Evolutionary conservation across 1,140 invertebrate genomes (phyloP), one percentile per base, ranked within the genome.

Genomic region (Drosophila pandora): DNA sequence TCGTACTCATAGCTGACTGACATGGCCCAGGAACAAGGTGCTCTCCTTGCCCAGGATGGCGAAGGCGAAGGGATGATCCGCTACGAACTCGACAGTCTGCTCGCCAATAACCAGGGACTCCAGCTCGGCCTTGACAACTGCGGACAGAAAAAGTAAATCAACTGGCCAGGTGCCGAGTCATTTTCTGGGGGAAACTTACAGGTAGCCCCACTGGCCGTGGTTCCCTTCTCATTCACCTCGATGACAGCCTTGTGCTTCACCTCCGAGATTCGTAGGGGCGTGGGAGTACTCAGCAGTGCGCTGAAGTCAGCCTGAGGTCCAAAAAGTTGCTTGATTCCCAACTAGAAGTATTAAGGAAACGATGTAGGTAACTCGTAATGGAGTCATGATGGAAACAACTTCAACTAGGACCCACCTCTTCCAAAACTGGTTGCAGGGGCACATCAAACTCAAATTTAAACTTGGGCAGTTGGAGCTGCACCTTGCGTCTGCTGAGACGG

Each of bases 301-400:
- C 92, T 92, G 52, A 96, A 94, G 76, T 96, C 92, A 6, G 94
- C 94, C 32, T 37, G 13, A 3, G 89, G 63, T 28, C 80, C 64
- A 79, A 96, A 96, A 61, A 95, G 92, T 13, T 85, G 77, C 8
- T 53, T 79, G 22, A 95, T 91, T 6, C 94, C 94, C 54, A 95
- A 53, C 93, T 95, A 56, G 5, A 59, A 21, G 79, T 13, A 13
- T 41, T 13, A 13, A n/a, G 41, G 2, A 43, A 43, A 43, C 17
- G 34, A 37, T 43, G 41, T 17, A n/a, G 13, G 12, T 41, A 41
- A 41, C 4, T 41, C 39, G 4, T 13, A 43, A 12, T 37, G 34
- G 34, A 37, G 34, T 37, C 34, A 37, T n/a, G 3, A n/a, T 37
- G 34, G 34, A 37, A 10, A 12, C 3, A 10, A n/a, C 12, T 23